These are phyloP conservation scores for Zophobas atratus DNA, from an alignment of 1,140 invertebrate genomes.

Conservation along the genomic window DNA sequence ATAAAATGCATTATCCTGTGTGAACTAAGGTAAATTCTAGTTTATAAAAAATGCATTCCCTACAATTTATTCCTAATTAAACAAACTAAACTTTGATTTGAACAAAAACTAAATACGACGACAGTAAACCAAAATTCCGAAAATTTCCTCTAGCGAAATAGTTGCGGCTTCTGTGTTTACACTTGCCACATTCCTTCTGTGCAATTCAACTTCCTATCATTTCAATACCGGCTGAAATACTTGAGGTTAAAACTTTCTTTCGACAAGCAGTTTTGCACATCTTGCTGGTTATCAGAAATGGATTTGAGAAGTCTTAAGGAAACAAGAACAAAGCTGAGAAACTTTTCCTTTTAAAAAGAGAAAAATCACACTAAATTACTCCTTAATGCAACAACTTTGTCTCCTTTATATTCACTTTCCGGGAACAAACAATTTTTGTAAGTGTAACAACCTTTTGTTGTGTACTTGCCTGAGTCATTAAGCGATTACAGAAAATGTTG, in stretches of 20 bases:
- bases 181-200: no score
- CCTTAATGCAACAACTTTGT: constrained; percentile 21
- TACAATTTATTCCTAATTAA: no score
- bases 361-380: constrained; percentile 11
- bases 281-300: not conserved
- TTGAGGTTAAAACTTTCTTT: not conserved
- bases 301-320: constrained; percentile 3
- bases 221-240: no score
- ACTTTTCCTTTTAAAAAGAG: not conserved
- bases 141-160: no score
- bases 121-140: no score
- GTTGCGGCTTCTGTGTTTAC: no score
- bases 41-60: no score
- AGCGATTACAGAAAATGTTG: constrained; percentile 37
- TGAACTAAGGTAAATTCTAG: no score
- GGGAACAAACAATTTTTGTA: constrained; percentile 21
- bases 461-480: constrained; percentile 32
- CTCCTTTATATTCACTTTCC: constrained; percentile 32
- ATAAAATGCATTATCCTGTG: no score
- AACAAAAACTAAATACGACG: no score
- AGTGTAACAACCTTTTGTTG: constrained; percentile 32
- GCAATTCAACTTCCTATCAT: no score
- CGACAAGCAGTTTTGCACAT: not conserved
- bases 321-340: not conserved
- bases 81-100: no score